These are phyloP conservation scores for Scylla paramamosain DNA, from an alignment of 1,140 invertebrate genomes.

Conservation along the genomic window DNA sequence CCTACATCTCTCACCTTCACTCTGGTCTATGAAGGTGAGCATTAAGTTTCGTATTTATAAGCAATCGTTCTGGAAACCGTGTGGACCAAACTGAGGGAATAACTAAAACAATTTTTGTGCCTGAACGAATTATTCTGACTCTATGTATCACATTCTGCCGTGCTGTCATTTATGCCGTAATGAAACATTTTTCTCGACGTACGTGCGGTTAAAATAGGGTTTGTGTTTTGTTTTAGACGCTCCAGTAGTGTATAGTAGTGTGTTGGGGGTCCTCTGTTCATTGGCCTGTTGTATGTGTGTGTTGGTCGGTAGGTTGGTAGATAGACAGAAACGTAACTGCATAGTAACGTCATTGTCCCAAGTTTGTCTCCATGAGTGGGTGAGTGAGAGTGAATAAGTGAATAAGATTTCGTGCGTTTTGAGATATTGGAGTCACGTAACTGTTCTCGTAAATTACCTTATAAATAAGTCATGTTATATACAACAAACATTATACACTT, in stretches of 20 bases:
- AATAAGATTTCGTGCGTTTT: no score
- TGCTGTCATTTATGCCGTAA: conserved; percentile 51
- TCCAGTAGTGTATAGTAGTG: neutral
- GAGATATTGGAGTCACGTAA: no score
- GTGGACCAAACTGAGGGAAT: conserved; percentile 38
- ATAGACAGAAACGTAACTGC: no score
- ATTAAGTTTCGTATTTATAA: conserved; percentile 52
- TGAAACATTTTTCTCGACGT: conserved; percentile 42
- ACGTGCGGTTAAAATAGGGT: neutral
- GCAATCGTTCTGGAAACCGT: conserved; percentile 30
- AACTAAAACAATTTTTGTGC: conserved; percentile 51
- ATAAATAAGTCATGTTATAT: no score
- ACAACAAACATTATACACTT: no score
- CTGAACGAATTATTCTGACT: conserved; percentile 61
- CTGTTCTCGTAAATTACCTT: no score
- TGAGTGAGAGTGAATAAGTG: no score
- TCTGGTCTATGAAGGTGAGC: neutral
- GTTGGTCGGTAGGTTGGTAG: no score
- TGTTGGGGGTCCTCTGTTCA: neutral
- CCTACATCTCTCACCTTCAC: neutral
- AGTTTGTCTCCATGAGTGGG: no score
- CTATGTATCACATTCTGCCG: conserved; percentile 66
- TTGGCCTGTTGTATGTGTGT: neutral
- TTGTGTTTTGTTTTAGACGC: conserved; percentile 25
- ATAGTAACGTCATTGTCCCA: no score